phyloP scores from a whole-genome alignment of 2,113 vertebrate genomes.

The Antechinus stuartii region DNA sequence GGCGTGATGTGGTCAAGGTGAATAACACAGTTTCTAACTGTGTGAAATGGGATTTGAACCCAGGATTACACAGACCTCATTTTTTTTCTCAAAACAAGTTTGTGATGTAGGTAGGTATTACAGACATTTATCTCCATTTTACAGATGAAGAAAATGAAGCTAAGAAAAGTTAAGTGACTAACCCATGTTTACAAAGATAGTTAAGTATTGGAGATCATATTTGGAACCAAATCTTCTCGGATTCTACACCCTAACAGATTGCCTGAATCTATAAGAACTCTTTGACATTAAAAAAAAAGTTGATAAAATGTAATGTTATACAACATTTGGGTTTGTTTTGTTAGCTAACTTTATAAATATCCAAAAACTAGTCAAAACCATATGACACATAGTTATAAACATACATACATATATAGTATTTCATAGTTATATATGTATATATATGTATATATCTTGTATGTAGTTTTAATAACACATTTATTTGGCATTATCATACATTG shows the following conservation, averaged over 20 bases:
- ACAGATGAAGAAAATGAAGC: background rate
- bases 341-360: constrained; percentile 64
- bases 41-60: background rate
- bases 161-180: background rate
- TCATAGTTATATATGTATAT: constrained; percentile 42
- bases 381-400: constrained; percentile 45
- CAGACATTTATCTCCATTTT: background rate
- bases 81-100: background rate
- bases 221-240: background rate
- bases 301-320: constrained; percentile 22
- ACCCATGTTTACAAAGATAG: background rate
- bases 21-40: background rate
- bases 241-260: background rate
- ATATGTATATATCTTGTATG: background rate
- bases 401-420: constrained; percentile 74
- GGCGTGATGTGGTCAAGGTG: background rate
- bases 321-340: constrained; percentile 67
- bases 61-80: background rate
- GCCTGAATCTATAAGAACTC: background rate
- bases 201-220: background rate
- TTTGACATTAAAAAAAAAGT: background rate
- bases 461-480: constrained; percentile 39
- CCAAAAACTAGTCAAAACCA: constrained; percentile 66
- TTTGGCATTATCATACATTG: constrained; percentile 70
- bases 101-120: background rate